Evolutionary conservation across 1,140 invertebrate genomes (phyloP).

Genomic region (Trichonephila clavipes): DNA sequence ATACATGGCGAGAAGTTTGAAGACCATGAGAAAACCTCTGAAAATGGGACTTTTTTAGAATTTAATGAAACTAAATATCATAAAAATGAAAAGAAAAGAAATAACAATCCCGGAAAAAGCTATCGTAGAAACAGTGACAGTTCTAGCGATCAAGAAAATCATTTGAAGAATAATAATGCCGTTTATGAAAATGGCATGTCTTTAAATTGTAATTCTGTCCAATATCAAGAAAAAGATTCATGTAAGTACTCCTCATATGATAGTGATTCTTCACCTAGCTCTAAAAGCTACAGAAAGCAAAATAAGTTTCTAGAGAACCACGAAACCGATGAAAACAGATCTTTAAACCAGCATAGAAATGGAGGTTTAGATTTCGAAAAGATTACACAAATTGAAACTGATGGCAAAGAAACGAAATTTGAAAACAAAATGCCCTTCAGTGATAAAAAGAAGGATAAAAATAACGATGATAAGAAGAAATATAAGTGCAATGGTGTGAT

Average conservation of each 20-base stretch:
- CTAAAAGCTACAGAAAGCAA: background rate
- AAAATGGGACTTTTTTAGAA: background rate
- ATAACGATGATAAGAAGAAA: background rate
- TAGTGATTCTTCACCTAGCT: background rate
- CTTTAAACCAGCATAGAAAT: background rate
- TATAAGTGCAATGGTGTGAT: constrained; percentile 67
- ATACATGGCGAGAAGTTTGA: too few relatives aligned
- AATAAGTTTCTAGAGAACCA: background rate
- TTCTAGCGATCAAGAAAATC: background rate
- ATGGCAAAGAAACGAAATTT: background rate
- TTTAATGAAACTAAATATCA: background rate
- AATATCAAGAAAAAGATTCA: background rate
- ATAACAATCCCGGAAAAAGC: background rate
- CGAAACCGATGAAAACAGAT: background rate
- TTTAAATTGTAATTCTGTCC: background rate
- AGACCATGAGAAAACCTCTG: background rate
- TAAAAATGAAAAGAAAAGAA: background rate
- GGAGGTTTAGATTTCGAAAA: background rate
- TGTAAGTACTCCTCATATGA: background rate
- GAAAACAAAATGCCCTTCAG: background rate
- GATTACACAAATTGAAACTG: background rate
- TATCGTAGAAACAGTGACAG: background rate
- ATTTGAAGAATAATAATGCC: background rate
- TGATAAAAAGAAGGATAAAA: background rate
- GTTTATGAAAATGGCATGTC: background rate